Percentiles rank a stretch among this genome's conserved stretches.
phyloP scores from a whole-genome alignment of 2,113 vertebrate species.

The Passer montanus region DNA sequence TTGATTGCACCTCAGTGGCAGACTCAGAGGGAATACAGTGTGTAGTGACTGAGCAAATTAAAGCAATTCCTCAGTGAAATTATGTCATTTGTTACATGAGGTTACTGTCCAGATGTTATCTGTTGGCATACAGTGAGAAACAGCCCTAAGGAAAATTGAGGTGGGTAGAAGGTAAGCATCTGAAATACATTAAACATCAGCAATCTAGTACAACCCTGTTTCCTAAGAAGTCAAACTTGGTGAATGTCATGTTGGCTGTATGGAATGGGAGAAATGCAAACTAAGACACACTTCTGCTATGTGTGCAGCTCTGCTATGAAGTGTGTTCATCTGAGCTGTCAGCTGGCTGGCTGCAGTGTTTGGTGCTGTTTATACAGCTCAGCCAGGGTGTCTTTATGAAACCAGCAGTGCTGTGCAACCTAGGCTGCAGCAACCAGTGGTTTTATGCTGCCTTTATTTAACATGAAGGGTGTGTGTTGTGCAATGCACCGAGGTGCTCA shows the following conservation, averaged over 20 bases:
- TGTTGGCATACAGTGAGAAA: slow-evolving; percentile 20
- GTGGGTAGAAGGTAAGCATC: background rate
- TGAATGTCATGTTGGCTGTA: slow-evolving; percentile 70
- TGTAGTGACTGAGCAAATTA: background rate
- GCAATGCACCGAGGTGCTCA: background rate
- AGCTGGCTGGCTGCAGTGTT: slow-evolving; percentile 61
- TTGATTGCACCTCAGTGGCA: background rate
- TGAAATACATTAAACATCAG: slow-evolving; percentile 29
- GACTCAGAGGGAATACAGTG: background rate
- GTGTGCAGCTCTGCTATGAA: slow-evolving; percentile 48
- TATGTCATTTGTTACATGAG: background rate
- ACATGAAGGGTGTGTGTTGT: background rate
- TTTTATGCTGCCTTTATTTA: background rate
- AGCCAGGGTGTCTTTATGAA: slow-evolving; percentile 43
- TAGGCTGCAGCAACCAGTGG: slow-evolving; percentile 1
- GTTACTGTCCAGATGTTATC: background rate
- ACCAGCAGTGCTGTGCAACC: background rate
- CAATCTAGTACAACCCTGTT: slow-evolving; percentile 19
- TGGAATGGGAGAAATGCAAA: slow-evolving; percentile 73
- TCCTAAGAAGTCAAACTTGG: slow-evolving; percentile 50
- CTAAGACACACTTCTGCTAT: slow-evolving; percentile 65
- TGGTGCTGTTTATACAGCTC: slow-evolving; percentile 59
- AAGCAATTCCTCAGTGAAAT: background rate
- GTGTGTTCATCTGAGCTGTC: slow-evolving; percentile 65
- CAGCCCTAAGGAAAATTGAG: slow-evolving; percentile 25